Evolutionary conservation across 1,140 invertebrate genomes (phyloP), one percentile per base, ranked within the genome.

Genomic region (Mamestra configurata): DNA sequence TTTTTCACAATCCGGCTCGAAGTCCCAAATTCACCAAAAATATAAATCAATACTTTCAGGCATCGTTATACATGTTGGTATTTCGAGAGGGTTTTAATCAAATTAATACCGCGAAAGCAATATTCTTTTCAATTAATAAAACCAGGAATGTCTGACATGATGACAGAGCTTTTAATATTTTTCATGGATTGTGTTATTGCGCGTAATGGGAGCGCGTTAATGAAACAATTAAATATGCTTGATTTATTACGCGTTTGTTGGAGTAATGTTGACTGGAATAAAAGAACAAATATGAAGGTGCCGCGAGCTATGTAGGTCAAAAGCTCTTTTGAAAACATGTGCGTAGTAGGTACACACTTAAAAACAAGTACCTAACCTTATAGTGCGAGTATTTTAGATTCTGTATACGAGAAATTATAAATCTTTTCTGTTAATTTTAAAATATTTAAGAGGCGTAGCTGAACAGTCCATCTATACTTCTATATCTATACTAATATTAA

Each of bases 161-260:
- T 20, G 37, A 40, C 37, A 11, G 10, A 8, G 20, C 22, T 51
- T 70, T 70, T 66, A 66, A 70, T 70, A 51, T 27, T 46, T 68
- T 22, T 46, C 37, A 68, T 15, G 64, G 22, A 7, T 15, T 31
- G 13, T 49, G 11, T 70, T 70, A 49, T 70, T 49, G 66, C 22
- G 66, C 13, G 20, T 49, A 70, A 70, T 49, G 66, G 66, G 35
- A 49, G 1, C 66, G 22, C 57, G 27, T 27, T 68, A 53, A 72
- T 53, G 70, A 35, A 72, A 55, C 7, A 72, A 72, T 55, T 49
- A 55, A 55, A 72, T 55, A 10, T n/a, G 6, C 24, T 31, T 61
- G 57, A 61, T 35, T 61, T 61, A 61, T 35, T 61, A 61, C 24
- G 15, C 15, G 0, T 35, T 37, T 61, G 15, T 8, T 8, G 2